phyloP scores from a whole-genome alignment of 2,113 vertebrate genomes.

The Cnemophilus loriae region DNA sequence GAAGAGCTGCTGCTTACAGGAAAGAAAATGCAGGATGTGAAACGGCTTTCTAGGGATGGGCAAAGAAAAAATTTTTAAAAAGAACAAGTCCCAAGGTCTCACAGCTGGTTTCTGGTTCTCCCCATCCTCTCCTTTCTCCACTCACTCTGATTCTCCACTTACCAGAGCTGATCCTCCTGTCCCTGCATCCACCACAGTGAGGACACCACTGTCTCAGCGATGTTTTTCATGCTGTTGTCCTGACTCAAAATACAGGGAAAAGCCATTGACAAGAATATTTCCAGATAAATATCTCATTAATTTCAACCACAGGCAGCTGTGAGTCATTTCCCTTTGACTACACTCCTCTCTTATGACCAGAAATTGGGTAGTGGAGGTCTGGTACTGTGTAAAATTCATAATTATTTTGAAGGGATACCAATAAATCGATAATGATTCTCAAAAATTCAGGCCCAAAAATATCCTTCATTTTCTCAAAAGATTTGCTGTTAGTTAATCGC shows the following conservation, averaged over 20 bases:
- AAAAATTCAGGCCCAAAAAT: background rate
- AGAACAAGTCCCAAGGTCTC: background rate
- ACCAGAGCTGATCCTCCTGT: background rate
- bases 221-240: background rate
- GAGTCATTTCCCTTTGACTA: conserved; percentile 47
- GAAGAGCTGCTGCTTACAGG: background rate
- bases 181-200: background rate
- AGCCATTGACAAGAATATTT: background rate
- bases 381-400: background rate
- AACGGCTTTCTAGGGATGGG: background rate
- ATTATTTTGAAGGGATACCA: background rate
- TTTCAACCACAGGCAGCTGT: conserved; percentile 9
- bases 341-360: conserved; percentile 11
- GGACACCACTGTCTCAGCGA: fast-evolving
- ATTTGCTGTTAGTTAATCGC: background rate
- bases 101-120: background rate
- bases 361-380: background rate
- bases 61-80: background rate
- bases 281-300: conserved; percentile 32
- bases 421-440: background rate
- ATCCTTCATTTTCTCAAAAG: background rate
- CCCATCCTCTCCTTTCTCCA: background rate
- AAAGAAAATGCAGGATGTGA: background rate
- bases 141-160: background rate
- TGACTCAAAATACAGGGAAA: background rate